Base-by-base conservation (phyloP, 1,140 invertebrate species). In the Drosophila obscura region DNA sequence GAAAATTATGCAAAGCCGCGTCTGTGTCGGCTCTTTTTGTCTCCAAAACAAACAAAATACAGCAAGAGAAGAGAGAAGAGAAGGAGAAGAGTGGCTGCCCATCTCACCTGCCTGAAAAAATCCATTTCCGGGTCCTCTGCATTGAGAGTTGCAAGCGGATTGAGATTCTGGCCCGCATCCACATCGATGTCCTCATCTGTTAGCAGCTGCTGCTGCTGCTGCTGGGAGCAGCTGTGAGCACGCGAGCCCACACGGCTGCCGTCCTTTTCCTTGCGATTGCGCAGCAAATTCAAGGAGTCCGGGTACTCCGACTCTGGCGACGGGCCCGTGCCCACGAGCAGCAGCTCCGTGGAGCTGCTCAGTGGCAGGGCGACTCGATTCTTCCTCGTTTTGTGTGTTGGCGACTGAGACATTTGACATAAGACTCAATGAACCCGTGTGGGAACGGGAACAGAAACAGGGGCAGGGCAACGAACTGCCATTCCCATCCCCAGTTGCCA, bases 1-100 rank as follows among this genome's bases (percentile, higher is more conserved):
- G 39, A 53, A 73, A 76, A 63, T 75, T 75, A 76, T 76, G 73
- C 76, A 39, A 19, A 41, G 48, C 31, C 73, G 76, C 65, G 72
- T 63, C 52, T 55, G n/a, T 9, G 8, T 6, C 9, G 31, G 35
- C 4, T 39, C 19, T 2, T 11, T 39, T 13, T 39, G 11, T 13
- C 4, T 4, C 11, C 35, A 13, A 39, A 39, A 4, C 35, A 39
- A 39, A 13, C 35, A 39, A 39, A 39, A 13, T 13, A 39, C 4
- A 39, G 35, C 35, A 13, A 13, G 2, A 39, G n/a, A n/a, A n/a
- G n/a, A n/a, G n/a, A n/a, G n/a, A n/a, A n/a, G 4, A 39, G 11
- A 11, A 28, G 22, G 4, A 13, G 9, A 28, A 13, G 28, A 22
- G 26, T 26, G 28, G 4, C 39, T 16, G 4, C 9, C 5, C n/a